A percentile compares a stretch with the other conserved stretches of the same genome.
Evolutionary conservation across 2,888 invertebrate genomes (phyloP).

Genomic region (Sarcophaga rosellei): DNA sequence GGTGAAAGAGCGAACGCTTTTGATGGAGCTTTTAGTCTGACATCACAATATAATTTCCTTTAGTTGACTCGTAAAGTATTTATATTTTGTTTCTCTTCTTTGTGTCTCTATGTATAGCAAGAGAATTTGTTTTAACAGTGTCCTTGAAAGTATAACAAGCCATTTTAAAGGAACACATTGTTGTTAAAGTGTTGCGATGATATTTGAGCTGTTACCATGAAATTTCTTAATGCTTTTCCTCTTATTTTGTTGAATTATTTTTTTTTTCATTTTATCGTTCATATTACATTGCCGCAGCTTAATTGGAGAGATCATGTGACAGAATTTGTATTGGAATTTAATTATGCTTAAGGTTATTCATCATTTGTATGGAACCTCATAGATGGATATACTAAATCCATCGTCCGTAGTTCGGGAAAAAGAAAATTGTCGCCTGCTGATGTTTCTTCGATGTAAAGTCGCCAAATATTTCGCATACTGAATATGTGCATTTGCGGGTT

Average conservation of each 20-base stretch:
- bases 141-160: conserved; percentile 33
- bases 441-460: too few relatives aligned
- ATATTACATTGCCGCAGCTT: too few relatives aligned
- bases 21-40: conserved; percentile 13
- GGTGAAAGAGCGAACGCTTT: background rate
- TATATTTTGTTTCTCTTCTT: conserved; percentile 17
- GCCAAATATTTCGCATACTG: too few relatives aligned
- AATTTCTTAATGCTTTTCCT: background rate
- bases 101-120: background rate
- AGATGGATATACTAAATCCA: too few relatives aligned
- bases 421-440: too few relatives aligned
- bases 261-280: too few relatives aligned
- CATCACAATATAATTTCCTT: background rate
- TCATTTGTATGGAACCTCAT: too few relatives aligned
- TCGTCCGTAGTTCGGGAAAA: too few relatives aligned
- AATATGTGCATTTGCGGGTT: too few relatives aligned
- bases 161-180: background rate
- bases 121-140: conserved; percentile 10
- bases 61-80: background rate
- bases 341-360: too few relatives aligned
- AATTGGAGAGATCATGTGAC: too few relatives aligned
- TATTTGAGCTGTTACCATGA: background rate
- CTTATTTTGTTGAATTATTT: background rate
- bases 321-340: too few relatives aligned
- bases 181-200: background rate